Base-by-base conservation (phyloP, 2,888 invertebrate species). In the Chromoteleia sp. region DNA sequence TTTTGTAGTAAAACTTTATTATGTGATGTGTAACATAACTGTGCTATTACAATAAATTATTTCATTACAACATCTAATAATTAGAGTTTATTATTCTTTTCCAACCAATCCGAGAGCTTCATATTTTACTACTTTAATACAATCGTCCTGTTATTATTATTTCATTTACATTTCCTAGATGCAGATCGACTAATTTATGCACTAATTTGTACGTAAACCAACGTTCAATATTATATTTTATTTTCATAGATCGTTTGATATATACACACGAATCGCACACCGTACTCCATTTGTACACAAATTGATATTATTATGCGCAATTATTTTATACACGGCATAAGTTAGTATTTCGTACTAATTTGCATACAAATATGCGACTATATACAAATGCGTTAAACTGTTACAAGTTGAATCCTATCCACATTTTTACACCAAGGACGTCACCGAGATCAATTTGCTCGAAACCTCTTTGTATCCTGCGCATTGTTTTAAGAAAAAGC, bases 391-490 rank as follows among this genome's bases (percentile, higher is more conserved):
- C 54, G 33, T 15, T 54, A 4, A 54, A 54, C 14, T 56, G 39
- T 56, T 43, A 50, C 73, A 43, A 43, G 61, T 12, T 25, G 61
- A 30, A 73, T 61, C 43, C 74, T 74, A 65, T 56, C 56, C 75
- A 67, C 67, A 76, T 59, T 76, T 76, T 76, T 76, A 12, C 59
- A 4, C 50, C 67, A 76, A 76, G 68, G 68, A 67, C 76, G 68
- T 45, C 50, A 45, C 12, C 39, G 58, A 33, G 45, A 43, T 43
- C 63, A 52, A 56, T 65, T 56, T 33, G 19, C 36, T 65, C n/a
- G 56, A 52, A 61, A 52, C 50, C 48, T 33, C 33, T 54, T 54
- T 17, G 54, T 45, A 48, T 29, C 33, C 33, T 33, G 45, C 45
- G 33, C 48, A 8, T 43, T 8, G 39, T 21, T 15, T 15, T 12